These are phyloP conservation scores for Trichopoda pennipes DNA, from an alignment of 2,888 invertebrate species.

Conservation along the genomic window DNA sequence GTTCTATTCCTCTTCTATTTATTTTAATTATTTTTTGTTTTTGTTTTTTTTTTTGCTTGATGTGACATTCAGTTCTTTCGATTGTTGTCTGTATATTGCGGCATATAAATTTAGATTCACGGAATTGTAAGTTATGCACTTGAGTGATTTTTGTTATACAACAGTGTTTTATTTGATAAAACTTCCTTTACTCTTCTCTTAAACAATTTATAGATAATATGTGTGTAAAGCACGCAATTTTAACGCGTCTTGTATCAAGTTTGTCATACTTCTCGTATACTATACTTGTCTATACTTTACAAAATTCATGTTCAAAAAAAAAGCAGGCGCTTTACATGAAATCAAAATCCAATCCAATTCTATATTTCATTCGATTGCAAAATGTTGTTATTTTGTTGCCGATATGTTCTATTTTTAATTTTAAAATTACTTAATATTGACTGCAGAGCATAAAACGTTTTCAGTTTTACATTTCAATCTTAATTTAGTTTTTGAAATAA, in stretches of 20 bases:
- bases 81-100: constrained; percentile 9
- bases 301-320: constrained; percentile 42
- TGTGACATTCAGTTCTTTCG: constrained; percentile 13
- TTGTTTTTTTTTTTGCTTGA: neutral
- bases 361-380: constrained; percentile 62
- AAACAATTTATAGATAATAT: neutral
- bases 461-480: constrained; percentile 80
- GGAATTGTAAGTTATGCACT: constrained; percentile 79
- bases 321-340: neutral
- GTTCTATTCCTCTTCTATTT: neutral
- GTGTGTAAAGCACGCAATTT: constrained; percentile 66
- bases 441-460: constrained; percentile 75
- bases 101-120: constrained; percentile 74
- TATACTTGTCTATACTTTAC: constrained; percentile 57
- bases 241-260: constrained; percentile 52
- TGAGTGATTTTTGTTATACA: constrained; percentile 74
- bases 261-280: no score
- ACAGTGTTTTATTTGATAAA: constrained; percentile 33
- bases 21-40: neutral
- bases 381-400: constrained; percentile 51
- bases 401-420: constrained; percentile 11
- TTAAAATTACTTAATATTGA: constrained; percentile 43
- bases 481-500: constrained; percentile 78
- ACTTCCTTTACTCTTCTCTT: neutral
- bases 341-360: constrained; percentile 32